Evolutionary conservation across 2,888 invertebrate species (phyloP), one percentile per base, ranked within the genome.

Genomic region (Chymomyza fuscimana): DNA sequence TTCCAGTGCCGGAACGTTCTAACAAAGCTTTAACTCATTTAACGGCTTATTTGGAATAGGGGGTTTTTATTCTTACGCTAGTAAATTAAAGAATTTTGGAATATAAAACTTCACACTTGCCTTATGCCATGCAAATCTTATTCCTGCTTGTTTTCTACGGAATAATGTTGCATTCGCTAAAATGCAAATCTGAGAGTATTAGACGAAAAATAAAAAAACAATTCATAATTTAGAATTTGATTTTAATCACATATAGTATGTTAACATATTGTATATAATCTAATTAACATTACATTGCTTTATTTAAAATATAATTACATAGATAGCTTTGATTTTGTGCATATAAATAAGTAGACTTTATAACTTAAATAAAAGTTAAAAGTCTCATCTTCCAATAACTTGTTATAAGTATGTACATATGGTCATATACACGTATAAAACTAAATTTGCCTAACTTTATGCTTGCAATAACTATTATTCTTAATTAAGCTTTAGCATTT

Each of bases 391-490:
- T 46, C 2, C 6, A 12, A 46, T 46, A 10, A 46, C 40, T 46
- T 46, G 1, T 70, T 64, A 69, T 58, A 60, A 72, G 67, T 64
- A 73, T 73, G 72, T 68, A 69, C 56, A 77, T 46, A 65, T 46
- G 70, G 72, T 68, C 63, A 67, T 65, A 71, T 60, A 64, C 40
- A 67, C 36, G 52, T 66, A 62, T 73, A 63, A 68, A 67, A 77
- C 63, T 64, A 29, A 36, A 6, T 32, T 59, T 36, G 25, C 65
- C 71, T 70, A 79, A 72, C 73, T 74, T 82, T 81, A 78, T 78
- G 81, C 74, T 81, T 81, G 74, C 61, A 61, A 54, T 73, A 69
- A 67, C 79, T 73, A 67, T 52, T 70, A 64, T 75, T 72, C 63
- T 62, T 58, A 71, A 63, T 79, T 75, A 63, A 15, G 36, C 29